phyloP scores from a whole-genome alignment of 2,113 vertebrate genomes.

The Mixornis gularis region DNA sequence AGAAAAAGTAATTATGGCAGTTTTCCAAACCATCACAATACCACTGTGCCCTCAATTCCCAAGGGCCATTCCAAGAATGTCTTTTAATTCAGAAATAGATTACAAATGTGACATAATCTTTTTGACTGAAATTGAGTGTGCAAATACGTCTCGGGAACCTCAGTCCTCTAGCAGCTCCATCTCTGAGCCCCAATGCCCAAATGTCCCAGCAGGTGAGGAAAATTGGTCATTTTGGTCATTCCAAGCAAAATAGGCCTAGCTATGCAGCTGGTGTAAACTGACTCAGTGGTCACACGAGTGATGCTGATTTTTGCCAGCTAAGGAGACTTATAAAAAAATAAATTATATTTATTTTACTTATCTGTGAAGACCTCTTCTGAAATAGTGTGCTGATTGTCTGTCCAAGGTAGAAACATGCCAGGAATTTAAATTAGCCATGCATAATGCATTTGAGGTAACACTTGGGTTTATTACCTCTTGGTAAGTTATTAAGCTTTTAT shows the following conservation, averaged over 20 bases:
- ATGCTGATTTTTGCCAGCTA: neutral
- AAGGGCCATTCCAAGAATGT: neutral
- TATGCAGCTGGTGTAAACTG: neutral
- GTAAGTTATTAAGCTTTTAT: constrained; percentile 40
- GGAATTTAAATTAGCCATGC: constrained; percentile 7
- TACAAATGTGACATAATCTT: neutral
- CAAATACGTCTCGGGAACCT: neutral
- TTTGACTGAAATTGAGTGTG: neutral
- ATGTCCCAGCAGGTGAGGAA: neutral
- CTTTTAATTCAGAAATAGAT: constrained; percentile 15
- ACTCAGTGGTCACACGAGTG: neutral
- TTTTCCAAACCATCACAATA: constrained; percentile 19
- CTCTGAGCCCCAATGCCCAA: neutral
- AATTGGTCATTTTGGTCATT: neutral
- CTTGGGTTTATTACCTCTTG: neutral
- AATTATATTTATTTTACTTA: neutral
- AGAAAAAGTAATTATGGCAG: constrained; percentile 6
- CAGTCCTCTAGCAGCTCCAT: neutral
- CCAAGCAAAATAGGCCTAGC: neutral
- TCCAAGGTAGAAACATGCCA: neutral
- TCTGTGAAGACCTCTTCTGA: neutral
- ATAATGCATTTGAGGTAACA: constrained; percentile 2
- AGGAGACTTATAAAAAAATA: no score
- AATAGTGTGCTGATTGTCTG: neutral
- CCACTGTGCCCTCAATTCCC: neutral